Conservation (phyloP, 2,113 vertebrate species). For the Onychorhynchus coronatus region DNA sequence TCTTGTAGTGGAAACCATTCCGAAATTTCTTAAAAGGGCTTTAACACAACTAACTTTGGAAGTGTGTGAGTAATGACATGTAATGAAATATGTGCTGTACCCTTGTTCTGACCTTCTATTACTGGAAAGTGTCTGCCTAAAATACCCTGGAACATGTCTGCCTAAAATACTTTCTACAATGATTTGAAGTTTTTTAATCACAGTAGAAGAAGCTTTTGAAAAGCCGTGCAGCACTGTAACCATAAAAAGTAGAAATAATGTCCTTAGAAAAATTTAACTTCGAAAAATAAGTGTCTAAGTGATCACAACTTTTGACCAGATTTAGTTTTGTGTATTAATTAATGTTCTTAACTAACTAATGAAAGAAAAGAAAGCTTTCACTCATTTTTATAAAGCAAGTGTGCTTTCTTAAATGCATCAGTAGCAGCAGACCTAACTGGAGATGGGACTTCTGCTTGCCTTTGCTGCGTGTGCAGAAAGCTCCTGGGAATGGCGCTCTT, state of each 20-base stretch:
- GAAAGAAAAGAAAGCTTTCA: background rate
- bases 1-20: background rate
- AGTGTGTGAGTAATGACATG: background rate
- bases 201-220: background rate
- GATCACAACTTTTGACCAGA: background rate
- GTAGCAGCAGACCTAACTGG: background rate
- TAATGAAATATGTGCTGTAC: background rate
- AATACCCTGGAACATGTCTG: background rate
- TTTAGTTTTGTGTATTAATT: background rate
- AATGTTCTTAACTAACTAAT: background rate
- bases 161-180: background rate
- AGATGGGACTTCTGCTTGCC: background rate
- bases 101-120: background rate
- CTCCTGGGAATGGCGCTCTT: rapidly evolving
- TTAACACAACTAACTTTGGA: background rate
- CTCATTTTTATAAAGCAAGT: background rate
- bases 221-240: background rate
- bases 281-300: background rate
- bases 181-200: background rate
- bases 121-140: background rate
- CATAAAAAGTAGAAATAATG: background rate
- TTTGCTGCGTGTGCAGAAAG: background rate
- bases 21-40: background rate
- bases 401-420: background rate
- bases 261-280: background rate